Evolutionary conservation across 1,140 invertebrate species (phyloP).

Genomic region (Nasonia giraulti): DNA sequence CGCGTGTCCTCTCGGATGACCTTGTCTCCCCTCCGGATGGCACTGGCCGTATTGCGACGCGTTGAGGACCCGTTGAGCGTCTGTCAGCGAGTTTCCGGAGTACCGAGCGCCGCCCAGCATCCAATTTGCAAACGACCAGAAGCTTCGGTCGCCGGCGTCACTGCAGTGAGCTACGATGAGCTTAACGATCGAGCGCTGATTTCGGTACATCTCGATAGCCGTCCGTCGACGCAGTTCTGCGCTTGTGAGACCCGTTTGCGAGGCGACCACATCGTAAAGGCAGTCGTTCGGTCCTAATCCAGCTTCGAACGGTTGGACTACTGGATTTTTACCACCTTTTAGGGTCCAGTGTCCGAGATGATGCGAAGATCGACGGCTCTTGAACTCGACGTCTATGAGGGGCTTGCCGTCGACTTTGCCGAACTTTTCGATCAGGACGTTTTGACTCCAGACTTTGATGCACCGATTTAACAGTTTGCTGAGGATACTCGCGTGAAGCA

Average conservation of each 20-base stretch:
- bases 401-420: background rate
- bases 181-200: background rate
- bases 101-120: conserved; percentile 37
- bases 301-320: background rate
- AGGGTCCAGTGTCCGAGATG: conserved; percentile 17
- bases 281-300: conserved; percentile 10
- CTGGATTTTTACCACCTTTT: background rate
- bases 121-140: background rate
- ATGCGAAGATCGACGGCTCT: background rate
- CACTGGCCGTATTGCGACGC: conserved; percentile 6
- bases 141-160: background rate
- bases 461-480: background rate
- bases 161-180: background rate
- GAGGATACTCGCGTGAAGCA: background rate
- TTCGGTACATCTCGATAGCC: background rate
- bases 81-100: background rate
- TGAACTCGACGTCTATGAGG: background rate
- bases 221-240: background rate
- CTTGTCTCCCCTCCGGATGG: conserved; percentile 17
- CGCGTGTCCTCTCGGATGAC: conserved; percentile 39
- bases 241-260: conserved; percentile 19
- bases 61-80: background rate
- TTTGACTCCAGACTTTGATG: background rate
- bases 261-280: background rate
- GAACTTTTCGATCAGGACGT: background rate